A percentile compares a stretch with the other conserved stretches of the same genome.
These are phyloP conservation scores for Melanotus villosus DNA, from an alignment of 2,888 invertebrate genomes.

Conservation along the genomic window DNA sequence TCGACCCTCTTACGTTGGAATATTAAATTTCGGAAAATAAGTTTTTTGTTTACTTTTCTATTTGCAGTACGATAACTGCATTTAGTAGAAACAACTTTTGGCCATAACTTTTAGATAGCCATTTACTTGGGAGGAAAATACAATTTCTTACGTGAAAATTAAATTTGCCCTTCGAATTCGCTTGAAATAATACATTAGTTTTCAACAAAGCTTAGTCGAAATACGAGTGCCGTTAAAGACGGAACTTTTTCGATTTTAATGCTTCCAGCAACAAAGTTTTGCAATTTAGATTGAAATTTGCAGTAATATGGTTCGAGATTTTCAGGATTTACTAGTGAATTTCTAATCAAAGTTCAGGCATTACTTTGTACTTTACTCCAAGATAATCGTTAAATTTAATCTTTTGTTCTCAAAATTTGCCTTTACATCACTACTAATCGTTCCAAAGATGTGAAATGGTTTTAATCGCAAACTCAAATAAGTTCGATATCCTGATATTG, in stretches of 20 bases:
- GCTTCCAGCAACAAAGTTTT: conserved; percentile 16
- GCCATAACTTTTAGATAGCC: conserved; percentile 1
- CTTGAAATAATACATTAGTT: conserved; percentile 4
- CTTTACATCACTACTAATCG: not conserved
- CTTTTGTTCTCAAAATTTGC: not conserved
- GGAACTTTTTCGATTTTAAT: conserved; percentile 22
- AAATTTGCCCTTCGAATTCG: conserved; percentile 10
- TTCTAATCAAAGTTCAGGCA: conserved; percentile 23
- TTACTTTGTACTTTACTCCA: conserved; percentile 2
- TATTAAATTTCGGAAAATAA: conserved; percentile 19
- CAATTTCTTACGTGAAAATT: conserved; percentile 17
- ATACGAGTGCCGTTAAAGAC: conserved; percentile 9
- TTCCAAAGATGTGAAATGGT: too few species aligned
- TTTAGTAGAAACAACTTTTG: conserved; percentile 10
- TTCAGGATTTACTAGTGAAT: conserved; percentile 16
- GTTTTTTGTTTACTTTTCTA: conserved; percentile 9
- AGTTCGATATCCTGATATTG: too few species aligned
- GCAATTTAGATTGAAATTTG: conserved; percentile 18
- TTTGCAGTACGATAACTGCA: conserved; percentile 8
- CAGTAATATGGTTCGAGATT: conserved; percentile 5
- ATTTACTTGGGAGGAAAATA: not conserved
- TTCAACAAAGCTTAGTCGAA: conserved; percentile 19
- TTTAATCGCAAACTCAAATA: too few species aligned
- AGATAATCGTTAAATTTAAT: not conserved
- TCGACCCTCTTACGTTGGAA: conserved; percentile 17